These are phyloP conservation scores for Sminthopsis crassicaudata DNA, from an alignment of 2,113 vertebrate species.

Conservation along the genomic window DNA sequence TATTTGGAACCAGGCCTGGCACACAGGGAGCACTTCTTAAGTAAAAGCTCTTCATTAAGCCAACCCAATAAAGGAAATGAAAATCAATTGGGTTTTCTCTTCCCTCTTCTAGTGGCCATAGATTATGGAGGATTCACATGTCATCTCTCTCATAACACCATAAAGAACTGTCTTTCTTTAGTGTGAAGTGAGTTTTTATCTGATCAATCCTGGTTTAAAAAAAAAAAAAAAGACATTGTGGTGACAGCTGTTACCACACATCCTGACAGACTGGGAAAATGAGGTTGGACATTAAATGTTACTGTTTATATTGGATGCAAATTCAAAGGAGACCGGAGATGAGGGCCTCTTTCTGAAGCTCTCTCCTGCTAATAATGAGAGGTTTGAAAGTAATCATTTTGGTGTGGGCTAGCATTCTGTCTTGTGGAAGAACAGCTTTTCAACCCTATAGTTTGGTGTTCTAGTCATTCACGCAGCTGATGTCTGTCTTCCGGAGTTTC, in stretches of 20 bases:
- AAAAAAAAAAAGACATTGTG: not conserved
- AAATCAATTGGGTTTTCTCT: not conserved
- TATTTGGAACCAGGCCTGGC: not conserved
- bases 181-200: not conserved
- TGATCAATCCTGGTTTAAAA: not conserved
- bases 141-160: not conserved
- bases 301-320: not conserved
- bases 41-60: not conserved
- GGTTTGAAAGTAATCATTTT: not conserved
- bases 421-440: not conserved
- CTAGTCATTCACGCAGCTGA: conserved; percentile 44
- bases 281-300: not conserved
- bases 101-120: not conserved
- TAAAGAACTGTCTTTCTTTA: not conserved
- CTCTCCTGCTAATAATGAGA: not conserved
- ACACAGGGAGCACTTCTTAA: not conserved
- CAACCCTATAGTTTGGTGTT: not conserved
- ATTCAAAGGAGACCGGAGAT: not conserved
- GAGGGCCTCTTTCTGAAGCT: rapidly evolving
- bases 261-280: not conserved
- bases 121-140: not conserved
- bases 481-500: not conserved
- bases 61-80: not conserved
- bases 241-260: not conserved
- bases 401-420: not conserved